A percentile compares a stretch with the other conserved stretches of the same genome.
Evolutionary conservation across 2,113 vertebrate species (phyloP).

Genomic region (Cygnus atratus): DNA sequence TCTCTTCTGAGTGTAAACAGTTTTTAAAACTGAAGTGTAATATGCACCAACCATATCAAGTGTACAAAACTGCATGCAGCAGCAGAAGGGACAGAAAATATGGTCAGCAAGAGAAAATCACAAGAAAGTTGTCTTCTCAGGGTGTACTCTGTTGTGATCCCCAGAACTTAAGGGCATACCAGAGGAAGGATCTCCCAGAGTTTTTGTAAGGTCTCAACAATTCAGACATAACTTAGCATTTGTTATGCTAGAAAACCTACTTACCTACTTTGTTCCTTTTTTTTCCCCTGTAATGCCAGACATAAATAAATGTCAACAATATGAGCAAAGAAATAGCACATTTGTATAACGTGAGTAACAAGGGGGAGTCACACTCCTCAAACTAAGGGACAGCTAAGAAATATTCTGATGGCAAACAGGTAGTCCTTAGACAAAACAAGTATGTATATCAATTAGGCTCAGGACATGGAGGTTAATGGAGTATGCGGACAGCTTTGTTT

Average conservation of each 20-base stretch:
- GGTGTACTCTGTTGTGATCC: neutral
- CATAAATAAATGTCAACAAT: neutral
- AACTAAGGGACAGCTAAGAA: constrained; percentile 23
- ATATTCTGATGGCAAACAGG: neutral
- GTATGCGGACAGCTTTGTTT: constrained; percentile 56
- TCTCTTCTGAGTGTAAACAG: constrained; percentile 28
- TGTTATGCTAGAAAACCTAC: neutral
- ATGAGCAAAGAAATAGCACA: neutral
- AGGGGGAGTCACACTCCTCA: neutral
- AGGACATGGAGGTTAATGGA: constrained; percentile 62
- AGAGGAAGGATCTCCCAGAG: neutral
- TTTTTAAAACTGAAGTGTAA: constrained; percentile 62
- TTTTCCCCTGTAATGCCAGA: neutral
- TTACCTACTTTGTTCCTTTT: neutral
- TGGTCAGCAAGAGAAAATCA: neutral
- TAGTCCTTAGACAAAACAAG: neutral
- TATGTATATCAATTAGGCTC: neutral
- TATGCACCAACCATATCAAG: constrained; percentile 37
- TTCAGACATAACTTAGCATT: neutral
- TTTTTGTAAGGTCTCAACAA: neutral
- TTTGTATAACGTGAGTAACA: neutral
- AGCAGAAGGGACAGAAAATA: constrained; percentile 40
- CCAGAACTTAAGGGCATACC: neutral
- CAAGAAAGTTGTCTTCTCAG: neutral
- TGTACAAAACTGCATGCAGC: constrained; percentile 38